phyloP scores from a whole-genome alignment of 2,113 vertebrate species.

The Crotophaga sulcirostris region DNA sequence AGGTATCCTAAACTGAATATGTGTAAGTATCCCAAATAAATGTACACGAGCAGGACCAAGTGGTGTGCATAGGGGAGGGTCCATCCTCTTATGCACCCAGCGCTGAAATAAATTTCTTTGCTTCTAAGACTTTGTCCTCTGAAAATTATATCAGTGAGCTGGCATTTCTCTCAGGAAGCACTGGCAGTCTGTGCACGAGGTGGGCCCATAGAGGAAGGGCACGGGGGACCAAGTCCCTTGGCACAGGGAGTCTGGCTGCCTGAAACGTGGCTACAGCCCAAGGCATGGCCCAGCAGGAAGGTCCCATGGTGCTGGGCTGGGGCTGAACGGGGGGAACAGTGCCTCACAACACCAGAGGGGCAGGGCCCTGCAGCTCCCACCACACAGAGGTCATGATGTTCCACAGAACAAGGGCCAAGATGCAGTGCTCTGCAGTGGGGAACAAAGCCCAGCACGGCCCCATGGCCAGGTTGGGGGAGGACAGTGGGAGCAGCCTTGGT shows the following conservation, averaged over 20 bases:
- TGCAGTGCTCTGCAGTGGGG: neutral
- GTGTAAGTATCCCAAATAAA: no score
- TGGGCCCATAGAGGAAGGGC: neutral
- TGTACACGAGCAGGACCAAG: no score
- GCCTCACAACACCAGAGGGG: fast-evolving
- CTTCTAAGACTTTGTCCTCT: no score
- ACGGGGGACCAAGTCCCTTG: neutral
- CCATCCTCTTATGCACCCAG: no score
- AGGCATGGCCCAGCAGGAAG: neutral
- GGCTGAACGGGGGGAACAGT: neutral
- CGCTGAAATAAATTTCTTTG: no score
- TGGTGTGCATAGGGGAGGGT: no score
- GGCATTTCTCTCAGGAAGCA: no score
- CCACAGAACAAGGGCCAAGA: neutral
- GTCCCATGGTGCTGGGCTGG: neutral
- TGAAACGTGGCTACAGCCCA: neutral
- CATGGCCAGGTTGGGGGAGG: no score
- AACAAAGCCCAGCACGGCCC: neutral
- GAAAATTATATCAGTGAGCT: no score
- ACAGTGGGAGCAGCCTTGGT: neutral
- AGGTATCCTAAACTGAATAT: no score
- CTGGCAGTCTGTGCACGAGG: neutral
- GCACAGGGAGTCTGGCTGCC: neutral
- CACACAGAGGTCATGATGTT: neutral
- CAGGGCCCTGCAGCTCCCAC: fast-evolving